A percentile compares a stretch with the other conserved stretches of the same genome.
Conservation (phyloP, 1,140 invertebrate genomes). For the Saxidomus purpurata region DNA sequence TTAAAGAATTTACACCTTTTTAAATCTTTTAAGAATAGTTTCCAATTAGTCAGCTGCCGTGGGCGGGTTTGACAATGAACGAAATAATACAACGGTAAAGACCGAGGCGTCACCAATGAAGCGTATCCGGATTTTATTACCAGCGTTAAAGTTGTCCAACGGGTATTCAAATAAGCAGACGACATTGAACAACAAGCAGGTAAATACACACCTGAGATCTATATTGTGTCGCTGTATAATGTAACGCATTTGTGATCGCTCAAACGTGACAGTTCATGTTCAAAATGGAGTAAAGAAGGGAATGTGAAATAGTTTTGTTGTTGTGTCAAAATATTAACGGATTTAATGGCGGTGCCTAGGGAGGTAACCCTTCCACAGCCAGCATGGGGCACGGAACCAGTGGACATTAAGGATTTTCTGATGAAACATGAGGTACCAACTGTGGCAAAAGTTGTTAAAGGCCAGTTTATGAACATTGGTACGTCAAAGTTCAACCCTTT, state of each 20-base stretch:
- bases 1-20: slow-evolving; percentile 31
- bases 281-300: slow-evolving; percentile 38
- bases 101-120: slow-evolving; percentile 51
- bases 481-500: slow-evolving; percentile 92
- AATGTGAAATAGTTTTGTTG: not conserved
- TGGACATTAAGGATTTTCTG: slow-evolving; percentile 93
- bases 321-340: not conserved
- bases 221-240: slow-evolving; percentile 22
- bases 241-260: slow-evolving; percentile 40
- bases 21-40: not conserved
- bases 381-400: slow-evolving; percentile 93
- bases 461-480: slow-evolving; percentile 95
- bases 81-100: not conserved
- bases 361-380: slow-evolving; percentile 71
- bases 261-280: slow-evolving; percentile 66
- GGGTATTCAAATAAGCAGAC: slow-evolving; percentile 69
- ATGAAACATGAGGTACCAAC: slow-evolving; percentile 93
- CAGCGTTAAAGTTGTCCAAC: slow-evolving; percentile 52
- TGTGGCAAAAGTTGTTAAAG: slow-evolving; percentile 96
- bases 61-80: slow-evolving; percentile 30
- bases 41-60: slow-evolving; percentile 1
- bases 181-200: slow-evolving; percentile 45
- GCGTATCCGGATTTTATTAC: slow-evolving; percentile 61
- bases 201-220: slow-evolving; percentile 50
- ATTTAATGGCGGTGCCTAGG: slow-evolving; percentile 48